These are phyloP conservation scores for Smittia aterrima DNA, from an alignment of 2,888 invertebrate genomes.

Conservation along the genomic window DNA sequence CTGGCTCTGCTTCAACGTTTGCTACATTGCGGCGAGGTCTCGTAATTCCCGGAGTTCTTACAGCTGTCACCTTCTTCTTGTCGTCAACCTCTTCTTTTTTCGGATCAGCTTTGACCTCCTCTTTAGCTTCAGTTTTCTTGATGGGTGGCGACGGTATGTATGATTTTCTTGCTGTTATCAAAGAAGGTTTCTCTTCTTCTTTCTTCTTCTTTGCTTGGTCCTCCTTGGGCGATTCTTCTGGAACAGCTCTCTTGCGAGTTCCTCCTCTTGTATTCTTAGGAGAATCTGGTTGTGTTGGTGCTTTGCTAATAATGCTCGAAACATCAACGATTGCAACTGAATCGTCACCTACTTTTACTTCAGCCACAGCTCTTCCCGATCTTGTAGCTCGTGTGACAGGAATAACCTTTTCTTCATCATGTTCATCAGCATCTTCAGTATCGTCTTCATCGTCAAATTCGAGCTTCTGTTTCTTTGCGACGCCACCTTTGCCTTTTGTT, in stretches of 20 bases:
- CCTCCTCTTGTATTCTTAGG: not conserved
- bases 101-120: not conserved
- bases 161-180: slow-evolving; percentile 35
- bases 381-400: slow-evolving; percentile 21
- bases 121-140: not conserved
- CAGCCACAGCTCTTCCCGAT: not conserved
- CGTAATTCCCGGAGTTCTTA: not conserved
- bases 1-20: not conserved
- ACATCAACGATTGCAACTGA: slow-evolving; percentile 35
- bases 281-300: not conserved
- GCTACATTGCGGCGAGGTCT: not conserved
- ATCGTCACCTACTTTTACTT: slow-evolving; percentile 19
- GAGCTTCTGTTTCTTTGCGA: slow-evolving; percentile 27
- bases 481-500: not conserved
- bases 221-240: not conserved
- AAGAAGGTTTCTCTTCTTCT: slow-evolving; percentile 29
- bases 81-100: not conserved
- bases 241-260: slow-evolving; percentile 7
- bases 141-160: slow-evolving; percentile 16
- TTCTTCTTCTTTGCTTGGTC: slow-evolving; percentile 33
- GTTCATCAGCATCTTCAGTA: slow-evolving; percentile 25
- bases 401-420: not conserved
- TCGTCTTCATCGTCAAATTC: slow-evolving; percentile 29
- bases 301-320: slow-evolving; percentile 24
- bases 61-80: not conserved